Evolutionary conservation across 1,140 invertebrate genomes (phyloP).

Genomic region (Forficula auricularia): DNA sequence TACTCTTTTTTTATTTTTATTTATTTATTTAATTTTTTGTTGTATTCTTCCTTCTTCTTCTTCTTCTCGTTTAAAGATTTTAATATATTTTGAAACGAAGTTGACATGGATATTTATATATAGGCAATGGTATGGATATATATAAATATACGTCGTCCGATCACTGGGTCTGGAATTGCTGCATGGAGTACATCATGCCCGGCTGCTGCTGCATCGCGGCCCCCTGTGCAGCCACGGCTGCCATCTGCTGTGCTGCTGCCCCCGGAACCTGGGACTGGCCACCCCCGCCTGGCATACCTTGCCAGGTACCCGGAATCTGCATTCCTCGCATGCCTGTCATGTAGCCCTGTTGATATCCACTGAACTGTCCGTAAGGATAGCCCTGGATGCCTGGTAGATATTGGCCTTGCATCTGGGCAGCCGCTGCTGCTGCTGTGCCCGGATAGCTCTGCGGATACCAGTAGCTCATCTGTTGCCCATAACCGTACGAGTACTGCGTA

Average conservation of each 20-base stretch:
- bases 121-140: too few relatives aligned
- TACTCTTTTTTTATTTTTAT: too few relatives aligned
- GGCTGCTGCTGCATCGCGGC: slow-evolving; percentile 21
- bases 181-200: slow-evolving; percentile 56
- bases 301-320: slow-evolving; percentile 25
- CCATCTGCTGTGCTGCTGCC: slow-evolving; percentile 22
- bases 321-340: slow-evolving; percentile 26
- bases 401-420: slow-evolving; percentile 39
- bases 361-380: slow-evolving; percentile 29
- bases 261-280: slow-evolving; percentile 13
- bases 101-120: too few relatives aligned
- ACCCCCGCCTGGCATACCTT: slow-evolving; percentile 15
- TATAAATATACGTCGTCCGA: slow-evolving; percentile 12
- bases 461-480: slow-evolving; percentile 57
- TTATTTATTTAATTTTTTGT: too few relatives aligned
- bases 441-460: slow-evolving; percentile 57
- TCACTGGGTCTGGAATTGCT: slow-evolving; percentile 62
- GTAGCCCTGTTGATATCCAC: slow-evolving; percentile 29
- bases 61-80: too few relatives aligned
- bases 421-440: slow-evolving; percentile 33
- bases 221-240: slow-evolving; percentile 19
- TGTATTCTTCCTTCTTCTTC: too few relatives aligned
- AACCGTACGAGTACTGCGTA: slow-evolving; percentile 46
- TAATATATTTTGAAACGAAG: too few relatives aligned
- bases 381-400: slow-evolving; percentile 43